Evolutionary conservation across 1,140 invertebrate species (phyloP), one percentile per base, ranked within the genome.

Genomic region (Nasonia longicornis): DNA sequence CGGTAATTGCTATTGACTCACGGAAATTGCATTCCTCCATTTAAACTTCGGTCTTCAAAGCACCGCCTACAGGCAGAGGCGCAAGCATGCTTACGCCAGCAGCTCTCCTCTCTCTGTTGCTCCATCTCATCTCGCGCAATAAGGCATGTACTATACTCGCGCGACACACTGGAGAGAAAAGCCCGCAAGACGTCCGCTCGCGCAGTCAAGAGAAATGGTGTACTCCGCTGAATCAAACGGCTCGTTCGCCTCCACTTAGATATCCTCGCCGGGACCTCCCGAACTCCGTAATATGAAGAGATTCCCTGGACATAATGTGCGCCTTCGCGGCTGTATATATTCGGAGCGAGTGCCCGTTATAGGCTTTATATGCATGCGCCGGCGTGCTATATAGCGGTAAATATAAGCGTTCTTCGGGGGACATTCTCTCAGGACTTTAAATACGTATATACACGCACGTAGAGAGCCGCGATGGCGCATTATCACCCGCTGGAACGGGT

Each of bases 21-120:
- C 77, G 81, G 77, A 82, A 82, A 82, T 82, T 82, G 81, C 81
- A 82, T 82, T 82, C 81, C 81, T 82, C 77, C 81, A 82, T 82
- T 82, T 79, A 82, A 82, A 82, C 81, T 82, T 82, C 12, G 77
- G 72, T 74, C 70, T 79, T 82, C 81, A 82, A 82, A 82, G 81
- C 35, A 82, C 58, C 72, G 81, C 81, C 81, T 82, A 79, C 77
- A 82, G 81, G 81, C 81, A 79, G 26, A 42, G 48, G 63, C 16
- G 14, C 31, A n/a, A 26, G 35, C 52, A 74, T 78, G 70, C 81
- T 78, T 74, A 73, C 58, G 52, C 76, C 31, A 66, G 81, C 81
- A 72, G 66, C 64, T 42, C 45, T 35, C 20, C 48, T 35, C 52
- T n/a, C 48, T 29, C 73, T 64, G 7, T 42, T 10, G 8, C 29